Conservation (phyloP, 1,140 invertebrate species). For the Formica selysi region DNA sequence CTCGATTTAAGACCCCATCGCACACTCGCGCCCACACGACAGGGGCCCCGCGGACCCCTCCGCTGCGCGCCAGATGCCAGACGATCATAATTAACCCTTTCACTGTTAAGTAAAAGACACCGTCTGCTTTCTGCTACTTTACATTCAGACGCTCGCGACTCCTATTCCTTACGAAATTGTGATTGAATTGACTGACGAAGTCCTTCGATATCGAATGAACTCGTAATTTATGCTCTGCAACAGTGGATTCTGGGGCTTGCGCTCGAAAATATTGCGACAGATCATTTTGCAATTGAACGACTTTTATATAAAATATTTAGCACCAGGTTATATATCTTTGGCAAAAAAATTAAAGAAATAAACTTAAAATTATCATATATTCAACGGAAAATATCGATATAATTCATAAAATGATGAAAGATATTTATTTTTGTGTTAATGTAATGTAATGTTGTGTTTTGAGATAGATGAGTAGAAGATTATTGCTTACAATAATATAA, state of each 20-base stretch:
- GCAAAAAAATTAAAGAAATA: not conserved
- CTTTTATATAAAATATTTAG: not conserved
- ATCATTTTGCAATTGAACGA: not conserved
- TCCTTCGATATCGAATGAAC: not conserved
- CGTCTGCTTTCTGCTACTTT: slow-evolving; percentile 60
- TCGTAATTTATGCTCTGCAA: not conserved
- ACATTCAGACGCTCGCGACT: slow-evolving; percentile 6
- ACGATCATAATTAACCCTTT: slow-evolving; percentile 60
- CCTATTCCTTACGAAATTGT: slow-evolving; percentile 36
- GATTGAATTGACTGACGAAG: slow-evolving; percentile 10
- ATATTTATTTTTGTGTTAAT: not conserved
- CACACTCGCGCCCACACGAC: slow-evolving; percentile 41
- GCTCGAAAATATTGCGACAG: not conserved
- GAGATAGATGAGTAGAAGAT: not conserved
- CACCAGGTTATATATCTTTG: not conserved
- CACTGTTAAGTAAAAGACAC: slow-evolving; percentile 49
- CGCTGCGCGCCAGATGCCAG: slow-evolving; percentile 23
- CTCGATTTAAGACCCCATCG: slow-evolving; percentile 58
- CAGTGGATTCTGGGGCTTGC: not conserved
- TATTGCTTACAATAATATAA: not conserved
- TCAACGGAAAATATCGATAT: not conserved
- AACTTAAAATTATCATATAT: not conserved
- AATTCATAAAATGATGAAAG: not conserved
- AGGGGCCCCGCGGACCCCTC: slow-evolving; percentile 19
- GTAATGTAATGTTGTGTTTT: not conserved